phyloP scores from a whole-genome alignment of 2,888 invertebrate species.

The Globia sparganii region DNA sequence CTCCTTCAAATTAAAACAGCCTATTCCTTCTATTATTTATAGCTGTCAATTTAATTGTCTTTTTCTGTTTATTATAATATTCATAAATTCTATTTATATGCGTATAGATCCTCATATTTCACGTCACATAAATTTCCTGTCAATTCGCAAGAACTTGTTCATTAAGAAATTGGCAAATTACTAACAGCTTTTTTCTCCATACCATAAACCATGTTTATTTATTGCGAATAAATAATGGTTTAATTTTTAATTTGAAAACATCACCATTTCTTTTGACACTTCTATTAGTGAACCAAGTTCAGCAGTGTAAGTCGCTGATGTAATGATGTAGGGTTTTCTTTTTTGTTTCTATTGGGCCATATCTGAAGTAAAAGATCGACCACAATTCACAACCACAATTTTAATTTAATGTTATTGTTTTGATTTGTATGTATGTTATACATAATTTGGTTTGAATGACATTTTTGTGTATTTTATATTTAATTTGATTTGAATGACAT shows the following conservation, averaged over 20 bases:
- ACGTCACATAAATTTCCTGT: constrained; percentile 13
- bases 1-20: neutral
- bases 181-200: constrained; percentile 20
- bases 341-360: neutral
- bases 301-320: no score
- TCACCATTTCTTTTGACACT: neutral
- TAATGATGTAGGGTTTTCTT: neutral
- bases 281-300: neutral
- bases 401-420: no score
- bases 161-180: constrained; percentile 11
- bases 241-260: neutral
- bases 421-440: no score
- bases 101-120: constrained; percentile 17
- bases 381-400: no score
- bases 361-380: neutral
- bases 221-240: constrained; percentile 13
- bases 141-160: constrained; percentile 23
- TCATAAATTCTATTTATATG: neutral
- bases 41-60: neutral
- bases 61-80: neutral
- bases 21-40: constrained; percentile 2
- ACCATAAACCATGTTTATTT: constrained; percentile 25
- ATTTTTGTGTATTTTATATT: neutral
- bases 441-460: no score
- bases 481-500: no score